Base-by-base conservation (phyloP, 2,113 vertebrate genomes). In the Epinephelus fuscoguttatus region DNA sequence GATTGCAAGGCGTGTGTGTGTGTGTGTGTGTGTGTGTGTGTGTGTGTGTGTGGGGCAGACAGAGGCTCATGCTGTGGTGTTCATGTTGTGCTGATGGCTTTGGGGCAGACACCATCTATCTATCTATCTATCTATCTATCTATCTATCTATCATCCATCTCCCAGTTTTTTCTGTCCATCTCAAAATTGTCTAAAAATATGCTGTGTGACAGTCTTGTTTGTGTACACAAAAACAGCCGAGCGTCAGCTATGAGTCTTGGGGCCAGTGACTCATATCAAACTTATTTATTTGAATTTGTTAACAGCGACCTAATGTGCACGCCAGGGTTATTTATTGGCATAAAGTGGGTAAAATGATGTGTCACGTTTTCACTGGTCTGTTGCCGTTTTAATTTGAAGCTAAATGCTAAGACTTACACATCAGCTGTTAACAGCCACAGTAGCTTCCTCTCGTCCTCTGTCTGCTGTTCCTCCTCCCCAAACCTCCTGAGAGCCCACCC, bases 401-500 rank as follows among this genome's bases (percentile, higher is more conserved):
- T 42, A 42, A 42, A 42, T 42, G 42, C 42, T 42, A 42, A 10
- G 42, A 45, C 9, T 45, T 45, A 45, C 42, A 45, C 42, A 45
- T 45, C 11, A 45, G 42, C 42, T 45, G 10, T 45, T 45, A 25
- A 70, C 66, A 75, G 47, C 45, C 50, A 82, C 83, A 82, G 79
- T 52, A 52, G 47, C 55, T 52, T 79, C 70, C 70, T 80, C 78
- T 55, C 53, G n/a, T 79, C 66, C 73, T 79, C 57, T 14, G 12
- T 30, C 52, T 57, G 5, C 62, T 80, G 45, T 50, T 71, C 75
- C 47, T 77, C 70, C 62, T 42, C 70, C 4, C 45, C 59, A 76
- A 81, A 80, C 88, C 85, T 81, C 14, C 71, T 47, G 86, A 90
- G 89, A 88, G 74, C 60, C 86, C 61, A 75, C 71, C 80, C 84